These are phyloP conservation scores for Frieseomelitta varia DNA, from an alignment of 1,140 invertebrate species.

Conservation along the genomic window DNA sequence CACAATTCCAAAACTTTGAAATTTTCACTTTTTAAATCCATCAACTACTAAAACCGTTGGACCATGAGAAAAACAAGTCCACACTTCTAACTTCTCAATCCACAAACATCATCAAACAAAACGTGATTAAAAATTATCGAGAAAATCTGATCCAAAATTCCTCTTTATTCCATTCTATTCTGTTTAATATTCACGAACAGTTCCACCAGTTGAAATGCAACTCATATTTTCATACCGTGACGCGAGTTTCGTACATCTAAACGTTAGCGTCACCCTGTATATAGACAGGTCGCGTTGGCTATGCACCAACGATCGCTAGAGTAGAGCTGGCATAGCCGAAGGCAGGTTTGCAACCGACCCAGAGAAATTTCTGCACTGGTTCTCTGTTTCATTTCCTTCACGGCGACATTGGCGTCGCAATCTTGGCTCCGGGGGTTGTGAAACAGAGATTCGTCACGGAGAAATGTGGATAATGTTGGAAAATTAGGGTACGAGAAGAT, in stretches of 20 bases:
- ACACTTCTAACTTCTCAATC: no score
- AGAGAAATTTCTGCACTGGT: constrained; percentile 14
- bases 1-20: no score
- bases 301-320: neutral
- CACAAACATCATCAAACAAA: no score
- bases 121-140: no score
- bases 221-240: neutral
- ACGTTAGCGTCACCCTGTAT: constrained; percentile 35
- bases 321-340: neutral
- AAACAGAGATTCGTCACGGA: neutral
- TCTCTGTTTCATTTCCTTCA: neutral
- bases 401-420: neutral
- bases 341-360: constrained; percentile 4
- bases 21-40: no score
- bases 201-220: no score
- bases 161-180: no score
- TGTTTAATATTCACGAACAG: no score
- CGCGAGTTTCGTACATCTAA: neutral
- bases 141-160: no score
- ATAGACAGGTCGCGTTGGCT: constrained; percentile 14
- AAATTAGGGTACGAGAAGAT: no score
- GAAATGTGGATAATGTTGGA: neutral
- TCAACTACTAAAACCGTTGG: no score
- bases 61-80: no score
- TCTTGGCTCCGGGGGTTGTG: neutral